Base-by-base conservation (phyloP, 2,888 invertebrate species). In the Plutella xylostella region DNA sequence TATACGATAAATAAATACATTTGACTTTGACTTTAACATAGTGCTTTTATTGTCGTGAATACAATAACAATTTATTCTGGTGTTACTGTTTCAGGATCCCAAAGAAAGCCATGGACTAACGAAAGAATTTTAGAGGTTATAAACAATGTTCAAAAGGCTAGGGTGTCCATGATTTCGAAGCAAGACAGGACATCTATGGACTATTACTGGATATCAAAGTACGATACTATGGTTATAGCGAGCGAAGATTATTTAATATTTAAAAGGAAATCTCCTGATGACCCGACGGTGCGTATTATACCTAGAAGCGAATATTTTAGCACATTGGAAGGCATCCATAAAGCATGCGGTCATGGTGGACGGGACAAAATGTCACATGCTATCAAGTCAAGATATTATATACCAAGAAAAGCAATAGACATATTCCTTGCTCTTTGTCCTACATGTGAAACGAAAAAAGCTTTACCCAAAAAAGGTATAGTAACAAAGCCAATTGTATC, bases 401-500 rank as follows among this genome's bases (percentile, higher is more conserved):
- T 61, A 2, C 57, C 56, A 42, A 41, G 42, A 35, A 45, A 45
- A 39, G 56, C 53, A 1, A 45, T 61, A 28, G 41, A 33, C 17
- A 48, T 57, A 5, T 59, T 56, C 15, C 33, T 52, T n/a, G 30
- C 44, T 30, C 39, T 55, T 6, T 55, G 57, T 46, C 44, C 51
- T 19, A 49, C 47, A 11, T 56, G 57, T 50, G 31, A 46, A 38
- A 45, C 22, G 6, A 59, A 57, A 48, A 55, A 52, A 43, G 47
- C 25, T 21, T 34, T 44, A 5, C 50, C 51, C 20, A 56, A 50
- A 48, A 55, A 37, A 35, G 55, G 55, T 5, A 54, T 60, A n/a
- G 53, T 60, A 11, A 52, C 54, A 15, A 57, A 55, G 43, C 63
- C 58, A 15, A 45, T 66, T 19, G 43, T 56, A 42, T 51, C 59